Evolutionary conservation across 2,113 vertebrate genomes (phyloP).

Genomic region (Leiothrix lutea): DNA sequence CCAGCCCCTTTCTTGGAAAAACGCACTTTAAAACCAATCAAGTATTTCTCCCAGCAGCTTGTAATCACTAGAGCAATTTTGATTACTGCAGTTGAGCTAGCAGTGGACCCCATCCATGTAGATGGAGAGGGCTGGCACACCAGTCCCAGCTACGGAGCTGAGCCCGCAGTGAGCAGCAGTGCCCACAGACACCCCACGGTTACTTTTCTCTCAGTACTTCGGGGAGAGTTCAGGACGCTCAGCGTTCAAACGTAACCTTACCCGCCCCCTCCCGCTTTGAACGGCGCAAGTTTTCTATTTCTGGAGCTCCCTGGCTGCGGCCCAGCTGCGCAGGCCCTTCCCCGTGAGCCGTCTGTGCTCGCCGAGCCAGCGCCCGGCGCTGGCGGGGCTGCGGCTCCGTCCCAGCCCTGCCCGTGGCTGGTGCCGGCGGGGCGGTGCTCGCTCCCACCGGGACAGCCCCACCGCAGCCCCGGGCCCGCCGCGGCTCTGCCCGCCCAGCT

Average conservation of each 20-base stretch:
- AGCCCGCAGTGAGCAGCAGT: background rate
- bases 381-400: rapidly evolving
- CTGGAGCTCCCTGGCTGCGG: background rate
- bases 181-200: rapidly evolving
- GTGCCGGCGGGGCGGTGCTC: no score
- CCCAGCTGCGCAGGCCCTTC: background rate
- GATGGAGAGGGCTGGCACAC: background rate
- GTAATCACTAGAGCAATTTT: background rate
- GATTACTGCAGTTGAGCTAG: no score
- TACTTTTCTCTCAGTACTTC: rapidly evolving
- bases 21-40: background rate
- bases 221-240: no score
- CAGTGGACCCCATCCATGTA: rapidly evolving
- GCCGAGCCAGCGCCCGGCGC: background rate
- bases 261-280: background rate
- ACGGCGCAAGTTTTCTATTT: background rate
- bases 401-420: no score
- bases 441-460: no score
- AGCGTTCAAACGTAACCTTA: rapidly evolving
- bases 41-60: background rate
- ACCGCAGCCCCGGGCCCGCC: no score
- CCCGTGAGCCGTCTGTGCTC: background rate
- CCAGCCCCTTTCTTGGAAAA: background rate
- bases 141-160: rapidly evolving
- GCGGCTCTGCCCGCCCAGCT: no score